These are phyloP conservation scores for Coregonus sp. DNA, from an alignment of 2,797 vertebrate species.

Conservation along the genomic window DNA sequence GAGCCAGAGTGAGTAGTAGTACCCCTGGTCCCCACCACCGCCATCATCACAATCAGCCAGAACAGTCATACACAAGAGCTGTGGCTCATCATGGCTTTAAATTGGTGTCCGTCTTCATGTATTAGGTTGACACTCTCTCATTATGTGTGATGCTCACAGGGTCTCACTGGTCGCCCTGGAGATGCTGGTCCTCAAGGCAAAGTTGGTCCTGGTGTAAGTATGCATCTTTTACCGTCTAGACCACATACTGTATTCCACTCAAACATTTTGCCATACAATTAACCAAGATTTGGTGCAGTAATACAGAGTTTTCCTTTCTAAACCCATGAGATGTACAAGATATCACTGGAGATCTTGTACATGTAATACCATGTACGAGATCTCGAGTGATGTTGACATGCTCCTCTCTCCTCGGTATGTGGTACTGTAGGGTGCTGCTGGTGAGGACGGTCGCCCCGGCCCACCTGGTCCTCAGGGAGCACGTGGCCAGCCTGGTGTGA, in stretches of 20 bases:
- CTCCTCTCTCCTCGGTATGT: constrained; percentile 19
- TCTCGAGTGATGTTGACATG: not conserved
- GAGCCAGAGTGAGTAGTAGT: constrained; percentile 86
- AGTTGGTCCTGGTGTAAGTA: constrained; percentile 91
- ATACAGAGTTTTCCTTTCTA: not conserved
- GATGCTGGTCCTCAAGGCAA: constrained; percentile 97
- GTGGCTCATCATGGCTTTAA: not conserved
- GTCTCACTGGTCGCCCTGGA: constrained; percentile 96
- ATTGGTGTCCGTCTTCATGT: not conserved
- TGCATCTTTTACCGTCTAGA: constrained; percentile 1
- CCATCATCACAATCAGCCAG: not conserved
- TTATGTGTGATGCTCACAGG: constrained; percentile 69
- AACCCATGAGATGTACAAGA: not conserved
- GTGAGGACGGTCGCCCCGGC: constrained; percentile 94
- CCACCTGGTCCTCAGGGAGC: constrained; percentile 92
- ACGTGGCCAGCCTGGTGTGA: constrained; percentile 95
- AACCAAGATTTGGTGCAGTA: not conserved
- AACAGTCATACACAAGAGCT: not conserved
- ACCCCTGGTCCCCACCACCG: not conserved
- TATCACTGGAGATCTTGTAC: not conserved
- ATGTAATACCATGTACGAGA: too few species aligned
- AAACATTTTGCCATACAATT: not conserved
- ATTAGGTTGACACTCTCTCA: constrained; percentile 2
- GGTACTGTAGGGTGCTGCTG: constrained; percentile 82
- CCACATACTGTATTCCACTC: not conserved